Conservation (phyloP, 35 echinoderm and acorn worm species). For the Anneissia japonica region DNA sequence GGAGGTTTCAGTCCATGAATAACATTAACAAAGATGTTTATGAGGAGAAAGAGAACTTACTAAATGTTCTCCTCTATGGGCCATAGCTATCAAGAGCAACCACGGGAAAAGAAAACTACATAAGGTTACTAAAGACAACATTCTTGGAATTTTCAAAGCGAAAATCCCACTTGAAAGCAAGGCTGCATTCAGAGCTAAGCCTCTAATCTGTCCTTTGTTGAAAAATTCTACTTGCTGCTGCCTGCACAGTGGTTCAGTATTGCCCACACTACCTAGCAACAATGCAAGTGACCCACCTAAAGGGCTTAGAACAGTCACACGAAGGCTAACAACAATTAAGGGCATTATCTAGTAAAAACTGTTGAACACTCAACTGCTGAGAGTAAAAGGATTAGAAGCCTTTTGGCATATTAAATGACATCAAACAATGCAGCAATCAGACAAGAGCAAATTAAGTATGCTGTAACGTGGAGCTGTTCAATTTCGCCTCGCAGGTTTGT, state of each 20-base stretch:
- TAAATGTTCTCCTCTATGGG: no score
- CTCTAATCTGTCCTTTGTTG: neutral
- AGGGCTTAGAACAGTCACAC: neutral
- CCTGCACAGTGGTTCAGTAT: no score
- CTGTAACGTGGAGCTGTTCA: neutral
- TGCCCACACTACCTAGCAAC: no score
- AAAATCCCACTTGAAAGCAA: neutral
- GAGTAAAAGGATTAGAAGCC: neutral
- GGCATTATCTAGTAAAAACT: neutral
- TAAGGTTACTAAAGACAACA: neutral
- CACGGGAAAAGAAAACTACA: neutral
- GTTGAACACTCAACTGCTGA: neutral
- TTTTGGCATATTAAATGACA: neutral
- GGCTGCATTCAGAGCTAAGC: neutral
- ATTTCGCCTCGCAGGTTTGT: neutral
- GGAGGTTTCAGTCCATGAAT: no score
- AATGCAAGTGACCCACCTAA: no score
- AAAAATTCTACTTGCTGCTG: no score
- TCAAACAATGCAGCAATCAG: neutral
- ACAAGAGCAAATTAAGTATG: neutral
- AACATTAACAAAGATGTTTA: no score
- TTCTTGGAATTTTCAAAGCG: neutral
- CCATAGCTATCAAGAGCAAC: neutral
- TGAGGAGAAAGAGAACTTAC: no score
- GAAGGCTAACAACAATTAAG: neutral